phyloP scores from a whole-genome alignment of 2,797 vertebrate genomes.

The Sebastes baramenuke region DNA sequence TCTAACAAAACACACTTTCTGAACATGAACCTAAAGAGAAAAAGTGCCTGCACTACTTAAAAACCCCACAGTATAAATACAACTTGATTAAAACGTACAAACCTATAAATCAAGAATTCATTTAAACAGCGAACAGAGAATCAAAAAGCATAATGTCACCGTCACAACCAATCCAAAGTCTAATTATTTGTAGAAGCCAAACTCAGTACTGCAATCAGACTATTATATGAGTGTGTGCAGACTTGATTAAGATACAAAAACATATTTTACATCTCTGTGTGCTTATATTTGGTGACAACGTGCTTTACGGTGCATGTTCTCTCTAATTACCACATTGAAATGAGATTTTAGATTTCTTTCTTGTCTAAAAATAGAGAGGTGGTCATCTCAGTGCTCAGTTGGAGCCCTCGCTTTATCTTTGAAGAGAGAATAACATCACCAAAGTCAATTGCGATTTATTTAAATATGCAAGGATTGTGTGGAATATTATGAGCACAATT shows the following conservation, averaged over 20 bases:
- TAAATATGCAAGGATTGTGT: neutral
- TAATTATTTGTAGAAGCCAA: neutral
- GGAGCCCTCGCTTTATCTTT: neutral
- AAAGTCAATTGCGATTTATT: neutral
- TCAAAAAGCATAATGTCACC: neutral
- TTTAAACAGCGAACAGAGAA: neutral
- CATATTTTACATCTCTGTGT: neutral
- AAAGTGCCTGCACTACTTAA: neutral
- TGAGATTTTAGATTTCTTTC: neutral
- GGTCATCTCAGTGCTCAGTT: neutral
- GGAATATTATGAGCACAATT: neutral
- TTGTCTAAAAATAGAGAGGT: neutral
- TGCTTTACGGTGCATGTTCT: too few species aligned
- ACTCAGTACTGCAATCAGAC: neutral
- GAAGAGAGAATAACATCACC: neutral
- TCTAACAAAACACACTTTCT: neutral
- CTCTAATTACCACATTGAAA: neutral
- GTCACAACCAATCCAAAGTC: neutral
- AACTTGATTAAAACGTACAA: neutral
- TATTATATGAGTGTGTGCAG: neutral
- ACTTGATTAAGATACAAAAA: neutral
- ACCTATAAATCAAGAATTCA: neutral
- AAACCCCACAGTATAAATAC: neutral
- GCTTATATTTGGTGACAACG: neutral
- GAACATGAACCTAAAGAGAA: neutral